Conservation (phyloP, 2,113 vertebrate genomes). For the Bucco capensis region DNA sequence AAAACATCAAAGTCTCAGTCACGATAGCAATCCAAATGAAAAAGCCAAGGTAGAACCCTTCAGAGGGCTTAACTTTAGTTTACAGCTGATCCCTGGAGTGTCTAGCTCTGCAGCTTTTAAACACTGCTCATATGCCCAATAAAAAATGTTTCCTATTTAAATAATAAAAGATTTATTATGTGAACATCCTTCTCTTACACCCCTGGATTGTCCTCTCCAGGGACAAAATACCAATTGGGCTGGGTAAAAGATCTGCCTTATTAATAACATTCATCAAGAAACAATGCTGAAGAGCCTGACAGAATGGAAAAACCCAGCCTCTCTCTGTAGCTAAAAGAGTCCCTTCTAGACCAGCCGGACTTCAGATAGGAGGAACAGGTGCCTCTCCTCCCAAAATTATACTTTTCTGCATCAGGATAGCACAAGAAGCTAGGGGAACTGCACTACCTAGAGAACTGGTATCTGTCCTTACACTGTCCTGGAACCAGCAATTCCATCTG, state of each 20-base stretch:
- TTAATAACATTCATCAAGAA: background rate
- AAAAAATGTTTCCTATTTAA: conserved; percentile 31
- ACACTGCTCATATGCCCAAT: background rate
- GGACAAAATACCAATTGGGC: background rate
- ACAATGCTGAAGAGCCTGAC: background rate
- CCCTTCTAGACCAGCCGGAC: background rate
- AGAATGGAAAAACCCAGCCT: background rate
- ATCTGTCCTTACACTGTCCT: rapidly evolving
- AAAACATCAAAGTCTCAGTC: conserved; percentile 70
- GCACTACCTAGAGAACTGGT: rapidly evolving
- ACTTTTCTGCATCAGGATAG: background rate
- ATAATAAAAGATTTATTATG: conserved; percentile 11
- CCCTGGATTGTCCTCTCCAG: background rate
- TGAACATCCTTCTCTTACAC: background rate
- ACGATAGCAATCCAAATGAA: conserved; percentile 53
- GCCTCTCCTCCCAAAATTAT: background rate
- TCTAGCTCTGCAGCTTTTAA: conserved; percentile 39
- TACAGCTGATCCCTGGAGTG: background rate
- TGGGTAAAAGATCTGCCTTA: conserved; percentile 13
- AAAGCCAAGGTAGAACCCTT: conserved; percentile 34
- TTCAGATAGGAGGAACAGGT: background rate
- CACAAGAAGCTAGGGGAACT: background rate
- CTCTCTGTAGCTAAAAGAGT: background rate
- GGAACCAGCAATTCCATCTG: background rate
- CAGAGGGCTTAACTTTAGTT: background rate